Percentiles rank a stretch among this genome's conserved stretches.
Evolutionary conservation across 2,888 invertebrate genomes (phyloP).

Genomic region (Mongoloraphidia duomilia): DNA sequence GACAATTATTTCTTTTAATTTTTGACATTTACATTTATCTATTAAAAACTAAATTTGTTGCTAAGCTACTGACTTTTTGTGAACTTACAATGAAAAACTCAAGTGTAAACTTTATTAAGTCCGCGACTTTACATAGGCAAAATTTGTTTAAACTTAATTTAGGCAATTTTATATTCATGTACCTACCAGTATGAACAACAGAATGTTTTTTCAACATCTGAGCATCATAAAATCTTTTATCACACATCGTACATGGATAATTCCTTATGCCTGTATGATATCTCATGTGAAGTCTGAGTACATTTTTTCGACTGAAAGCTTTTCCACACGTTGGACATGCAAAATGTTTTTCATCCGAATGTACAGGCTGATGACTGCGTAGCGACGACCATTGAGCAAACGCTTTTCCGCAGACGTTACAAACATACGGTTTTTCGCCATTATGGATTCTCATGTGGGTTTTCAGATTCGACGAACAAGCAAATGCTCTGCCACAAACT

Average conservation of each 20-base stretch:
- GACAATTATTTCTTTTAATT: too few relatives aligned
- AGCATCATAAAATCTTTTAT: not conserved
- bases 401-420: not conserved
- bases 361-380: not conserved
- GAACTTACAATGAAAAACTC: too few relatives aligned
- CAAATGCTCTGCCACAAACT: not conserved
- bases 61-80: too few relatives aligned
- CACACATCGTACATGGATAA: not conserved
- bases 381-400: not conserved
- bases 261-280: not conserved
- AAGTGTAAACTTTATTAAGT: too few relatives aligned
- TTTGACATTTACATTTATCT: too few relatives aligned
- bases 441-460: not conserved
- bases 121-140: too few relatives aligned
- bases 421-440: not conserved
- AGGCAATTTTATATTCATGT: too few relatives aligned
- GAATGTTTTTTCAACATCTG: not conserved
- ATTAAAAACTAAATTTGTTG: too few relatives aligned
- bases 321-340: slow-evolving; percentile 1
- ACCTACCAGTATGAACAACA: not conserved
- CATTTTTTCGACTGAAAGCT: slow-evolving; percentile 14
- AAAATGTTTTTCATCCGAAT: not conserved
- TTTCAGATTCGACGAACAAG: not conserved
- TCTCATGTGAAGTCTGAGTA: not conserved
- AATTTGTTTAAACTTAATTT: too few relatives aligned